Evolutionary conservation across 2,888 invertebrate species (phyloP), one percentile per base, ranked within the genome.

Genomic region (Dasysyrphus albostriatus): DNA sequence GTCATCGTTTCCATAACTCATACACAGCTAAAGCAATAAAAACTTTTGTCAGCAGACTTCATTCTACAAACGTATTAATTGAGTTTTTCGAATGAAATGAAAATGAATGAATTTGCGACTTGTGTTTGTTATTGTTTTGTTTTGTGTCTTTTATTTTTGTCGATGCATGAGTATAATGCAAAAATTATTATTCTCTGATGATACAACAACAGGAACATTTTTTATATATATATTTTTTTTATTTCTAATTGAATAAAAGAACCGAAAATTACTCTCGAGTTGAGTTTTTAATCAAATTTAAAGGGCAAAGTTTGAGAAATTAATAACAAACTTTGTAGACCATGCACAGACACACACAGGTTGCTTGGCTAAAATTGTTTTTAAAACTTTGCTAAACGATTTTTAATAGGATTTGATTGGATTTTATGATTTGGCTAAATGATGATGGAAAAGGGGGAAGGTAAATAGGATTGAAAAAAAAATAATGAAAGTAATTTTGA

Each of bases 31-130:
- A 70, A 58, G 70, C 74, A 24, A 70, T 75, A 72, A 67, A 54
- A 80, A 84, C 76, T 73, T 80, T 72, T 83, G 58, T 70, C 70
- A 67, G 65, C 70, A 67, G 65, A 78, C 58, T 63, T n/a, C 58
- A 67, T 49, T 67, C 67, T 34, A 37, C 70, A 49, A 69, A 61
- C 74, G 58, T 82, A 77, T 61, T 85, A 78, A 85, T 85, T 85
- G 77, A 82, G 61, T 58, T 85, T 73, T 80, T 83, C 79, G 67
- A 77, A 51, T 82, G 69, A 73, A 82, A 74, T 77, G 77, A 63
- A 67, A 81, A 61, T 78, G 51, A 84, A 77, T 85, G 49, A 82
- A 77, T 82, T 76, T 77, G 74, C 61, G 59, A 67, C 47, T 34
- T 74, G 32, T 32, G 7, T 32, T 32, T 32, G 32, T 32, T 24